Percentiles rank a stretch among this genome's conserved stretches.
These are phyloP conservation scores for Echinops telfairi DNA, from an alignment of 2,113 vertebrate species.

Conservation along the genomic window DNA sequence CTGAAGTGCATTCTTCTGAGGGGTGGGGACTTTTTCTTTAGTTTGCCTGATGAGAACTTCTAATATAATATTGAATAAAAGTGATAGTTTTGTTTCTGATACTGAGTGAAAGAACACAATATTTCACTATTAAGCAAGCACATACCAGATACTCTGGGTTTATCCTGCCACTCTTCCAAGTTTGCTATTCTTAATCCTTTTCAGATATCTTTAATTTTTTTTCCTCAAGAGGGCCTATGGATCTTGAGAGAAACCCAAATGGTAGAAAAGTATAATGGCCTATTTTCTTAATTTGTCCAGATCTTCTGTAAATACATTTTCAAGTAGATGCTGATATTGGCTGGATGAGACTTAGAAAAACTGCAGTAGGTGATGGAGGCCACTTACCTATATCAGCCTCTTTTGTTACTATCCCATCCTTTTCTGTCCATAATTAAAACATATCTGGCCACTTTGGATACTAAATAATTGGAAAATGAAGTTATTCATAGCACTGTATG, in stretches of 20 bases:
- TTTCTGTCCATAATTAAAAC: neutral
- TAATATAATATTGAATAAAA: neutral
- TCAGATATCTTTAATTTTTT: neutral
- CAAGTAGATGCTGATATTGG: neutral
- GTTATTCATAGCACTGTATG: neutral
- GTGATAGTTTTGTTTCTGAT: neutral
- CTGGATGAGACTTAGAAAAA: neutral
- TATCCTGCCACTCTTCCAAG: neutral
- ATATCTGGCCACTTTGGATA: neutral
- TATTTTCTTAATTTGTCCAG: neutral
- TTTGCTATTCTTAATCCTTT: neutral
- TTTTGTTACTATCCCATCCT: neutral
- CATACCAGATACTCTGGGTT: neutral
- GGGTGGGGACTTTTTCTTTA: neutral
- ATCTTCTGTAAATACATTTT: neutral
- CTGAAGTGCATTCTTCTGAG: too few species aligned
- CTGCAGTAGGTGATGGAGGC: neutral
- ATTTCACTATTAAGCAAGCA: neutral
- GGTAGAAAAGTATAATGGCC: neutral
- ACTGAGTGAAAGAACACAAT: neutral
- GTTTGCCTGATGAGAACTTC: neutral
- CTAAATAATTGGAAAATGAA: slow-evolving; percentile 36
- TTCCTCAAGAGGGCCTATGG: neutral
- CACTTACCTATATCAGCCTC: neutral
- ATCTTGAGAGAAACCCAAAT: slow-evolving; percentile 32